Evolutionary conservation across 2,113 vertebrate species (phyloP).

Genomic region (Helogale parvula): DNA sequence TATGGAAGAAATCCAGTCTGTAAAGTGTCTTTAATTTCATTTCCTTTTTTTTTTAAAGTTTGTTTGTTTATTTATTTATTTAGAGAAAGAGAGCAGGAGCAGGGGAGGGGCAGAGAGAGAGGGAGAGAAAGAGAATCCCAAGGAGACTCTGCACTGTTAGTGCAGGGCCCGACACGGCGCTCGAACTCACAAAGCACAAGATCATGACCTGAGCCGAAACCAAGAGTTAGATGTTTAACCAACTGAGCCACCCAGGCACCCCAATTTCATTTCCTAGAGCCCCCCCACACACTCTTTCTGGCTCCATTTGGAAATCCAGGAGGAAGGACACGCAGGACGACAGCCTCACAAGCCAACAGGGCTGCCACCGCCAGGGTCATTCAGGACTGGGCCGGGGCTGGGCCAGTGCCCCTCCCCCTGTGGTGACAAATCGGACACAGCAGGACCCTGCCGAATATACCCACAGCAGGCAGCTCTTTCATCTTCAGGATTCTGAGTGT

Average conservation of each 20-base stretch:
- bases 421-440: neutral
- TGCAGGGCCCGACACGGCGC: too few species aligned
- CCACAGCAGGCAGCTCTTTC: neutral
- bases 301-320: neutral
- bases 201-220: too few species aligned
- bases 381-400: fast-evolving
- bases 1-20: neutral
- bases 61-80: too few species aligned
- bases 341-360: neutral
- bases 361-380: too few species aligned
- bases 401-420: fast-evolving
- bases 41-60: neutral
- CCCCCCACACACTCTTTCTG: neutral
- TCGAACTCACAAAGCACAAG: too few species aligned
- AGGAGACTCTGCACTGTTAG: too few species aligned
- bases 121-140: too few species aligned
- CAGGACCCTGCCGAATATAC: neutral
- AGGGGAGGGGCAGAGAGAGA: too few species aligned
- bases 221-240: too few species aligned
- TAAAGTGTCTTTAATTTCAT: neutral
- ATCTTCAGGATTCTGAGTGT: constrained; percentile 5
- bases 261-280: neutral
- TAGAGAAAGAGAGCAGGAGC: too few species aligned
- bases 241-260: too few species aligned
- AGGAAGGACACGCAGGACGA: neutral